Percentiles rank a stretch among this genome's conserved stretches.
Evolutionary conservation across 2,797 vertebrate species (phyloP).

Genomic region (Ctenopoma kingsleyae): DNA sequence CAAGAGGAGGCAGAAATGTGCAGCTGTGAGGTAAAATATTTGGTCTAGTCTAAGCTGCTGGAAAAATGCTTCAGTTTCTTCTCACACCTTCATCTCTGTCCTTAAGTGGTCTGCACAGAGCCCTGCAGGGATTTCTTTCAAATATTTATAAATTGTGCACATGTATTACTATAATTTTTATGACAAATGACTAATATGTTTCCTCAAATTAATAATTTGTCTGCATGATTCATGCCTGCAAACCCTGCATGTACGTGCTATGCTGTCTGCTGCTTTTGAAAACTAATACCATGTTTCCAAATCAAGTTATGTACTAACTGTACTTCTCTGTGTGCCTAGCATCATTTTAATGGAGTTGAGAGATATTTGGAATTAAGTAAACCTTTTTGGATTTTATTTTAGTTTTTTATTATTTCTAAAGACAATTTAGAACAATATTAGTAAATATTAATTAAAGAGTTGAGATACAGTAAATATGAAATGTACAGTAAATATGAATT

Average conservation of each 20-base stretch:
- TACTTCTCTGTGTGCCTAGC: neutral
- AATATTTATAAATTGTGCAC: constrained; percentile 15
- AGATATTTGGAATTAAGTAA: too few relatives aligned
- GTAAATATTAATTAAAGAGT: too few relatives aligned
- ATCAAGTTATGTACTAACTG: neutral
- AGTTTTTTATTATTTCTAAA: too few relatives aligned
- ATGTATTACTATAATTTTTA: constrained; percentile 1
- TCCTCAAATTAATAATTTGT: neutral
- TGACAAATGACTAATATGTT: neutral
- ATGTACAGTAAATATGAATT: too few relatives aligned
- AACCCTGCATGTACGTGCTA: neutral
- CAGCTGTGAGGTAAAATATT: neutral
- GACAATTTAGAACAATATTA: too few relatives aligned
- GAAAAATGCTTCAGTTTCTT: neutral
- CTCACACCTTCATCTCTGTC: neutral
- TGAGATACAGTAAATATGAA: too few relatives aligned
- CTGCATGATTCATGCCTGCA: neutral
- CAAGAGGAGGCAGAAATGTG: neutral
- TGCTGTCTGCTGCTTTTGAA: neutral
- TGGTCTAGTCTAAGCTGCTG: neutral
- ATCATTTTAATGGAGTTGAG: too few relatives aligned
- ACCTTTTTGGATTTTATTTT: too few relatives aligned
- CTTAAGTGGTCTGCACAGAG: neutral
- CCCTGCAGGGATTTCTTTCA: neutral
- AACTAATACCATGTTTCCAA: neutral